Evolutionary conservation across 2,113 vertebrate genomes (phyloP).

Genomic region (Daubentonia madagascariensis): DNA sequence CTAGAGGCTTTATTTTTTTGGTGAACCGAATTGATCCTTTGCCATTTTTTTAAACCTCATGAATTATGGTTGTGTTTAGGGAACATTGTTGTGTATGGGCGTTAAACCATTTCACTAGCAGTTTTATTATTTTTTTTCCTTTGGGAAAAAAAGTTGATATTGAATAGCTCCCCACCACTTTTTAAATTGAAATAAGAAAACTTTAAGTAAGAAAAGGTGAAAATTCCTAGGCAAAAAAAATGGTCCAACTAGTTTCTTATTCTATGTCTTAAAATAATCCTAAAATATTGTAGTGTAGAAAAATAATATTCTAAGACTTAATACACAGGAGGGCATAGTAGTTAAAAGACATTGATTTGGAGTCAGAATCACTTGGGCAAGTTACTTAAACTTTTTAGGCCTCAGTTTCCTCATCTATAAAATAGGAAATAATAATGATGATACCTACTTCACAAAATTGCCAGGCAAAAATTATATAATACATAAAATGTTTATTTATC

Average conservation of each 20-base stretch:
- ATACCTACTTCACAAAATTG: neutral
- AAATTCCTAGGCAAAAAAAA: neutral
- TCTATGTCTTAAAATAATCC: constrained; percentile 9
- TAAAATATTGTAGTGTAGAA: neutral
- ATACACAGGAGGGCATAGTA: neutral
- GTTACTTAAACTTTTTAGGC: neutral
- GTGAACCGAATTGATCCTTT: neutral
- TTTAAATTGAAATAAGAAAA: constrained; percentile 28
- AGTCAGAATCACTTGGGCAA: neutral
- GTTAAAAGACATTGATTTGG: neutral
- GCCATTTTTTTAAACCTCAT: neutral
- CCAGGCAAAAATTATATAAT: neutral
- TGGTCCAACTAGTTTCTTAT: neutral
- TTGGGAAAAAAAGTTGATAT: neutral
- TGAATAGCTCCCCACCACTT: neutral
- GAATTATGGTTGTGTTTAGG: neutral
- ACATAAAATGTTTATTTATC: neutral
- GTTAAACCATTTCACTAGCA: neutral
- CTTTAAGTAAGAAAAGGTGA: neutral
- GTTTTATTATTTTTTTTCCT: neutral
- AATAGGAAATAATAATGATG: neutral
- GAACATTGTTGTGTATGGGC: neutral
- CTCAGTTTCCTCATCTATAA: neutral
- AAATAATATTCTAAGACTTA: neutral
- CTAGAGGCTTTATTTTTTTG: neutral